Percentiles rank a stretch among this genome's conserved stretches.
phyloP scores from a whole-genome alignment of 1,140 invertebrate genomes.

The Temnothorax curvispinosus region DNA sequence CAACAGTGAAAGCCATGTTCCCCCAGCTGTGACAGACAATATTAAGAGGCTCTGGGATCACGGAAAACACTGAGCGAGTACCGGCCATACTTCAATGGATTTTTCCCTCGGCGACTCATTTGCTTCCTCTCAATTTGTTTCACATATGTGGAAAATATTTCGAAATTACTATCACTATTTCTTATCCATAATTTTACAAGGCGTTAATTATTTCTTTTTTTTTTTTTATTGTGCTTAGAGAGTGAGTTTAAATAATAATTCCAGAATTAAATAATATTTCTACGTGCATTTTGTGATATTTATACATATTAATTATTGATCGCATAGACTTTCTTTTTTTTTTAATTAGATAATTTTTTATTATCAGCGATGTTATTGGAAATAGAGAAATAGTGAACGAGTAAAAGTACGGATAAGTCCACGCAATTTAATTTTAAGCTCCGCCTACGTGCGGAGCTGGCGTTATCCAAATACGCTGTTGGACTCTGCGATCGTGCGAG shows the following conservation, averaged over 20 bases:
- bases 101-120: neutral
- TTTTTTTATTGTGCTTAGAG: neutral
- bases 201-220: neutral
- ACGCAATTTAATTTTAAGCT: neutral
- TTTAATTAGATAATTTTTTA: neutral
- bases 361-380: neutral
- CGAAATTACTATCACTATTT: neutral
- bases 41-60: slow-evolving; percentile 83
- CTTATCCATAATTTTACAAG: neutral
- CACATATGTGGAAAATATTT: neutral
- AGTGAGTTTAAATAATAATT: neutral
- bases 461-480: slow-evolving; percentile 32
- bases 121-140: neutral
- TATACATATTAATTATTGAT: neutral
- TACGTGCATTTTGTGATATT: neutral
- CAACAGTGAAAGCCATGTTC: slow-evolving; percentile 85
- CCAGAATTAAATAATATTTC: neutral
- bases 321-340: neutral
- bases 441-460: neutral
- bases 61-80: slow-evolving; percentile 84
- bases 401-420: neutral
- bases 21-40: slow-evolving; percentile 79
- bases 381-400: neutral
- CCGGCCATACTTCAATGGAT: slow-evolving; percentile 69
- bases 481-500: slow-evolving; percentile 62